phyloP scores from a whole-genome alignment of 2,888 invertebrate species.

The Epinotia bilunana region DNA sequence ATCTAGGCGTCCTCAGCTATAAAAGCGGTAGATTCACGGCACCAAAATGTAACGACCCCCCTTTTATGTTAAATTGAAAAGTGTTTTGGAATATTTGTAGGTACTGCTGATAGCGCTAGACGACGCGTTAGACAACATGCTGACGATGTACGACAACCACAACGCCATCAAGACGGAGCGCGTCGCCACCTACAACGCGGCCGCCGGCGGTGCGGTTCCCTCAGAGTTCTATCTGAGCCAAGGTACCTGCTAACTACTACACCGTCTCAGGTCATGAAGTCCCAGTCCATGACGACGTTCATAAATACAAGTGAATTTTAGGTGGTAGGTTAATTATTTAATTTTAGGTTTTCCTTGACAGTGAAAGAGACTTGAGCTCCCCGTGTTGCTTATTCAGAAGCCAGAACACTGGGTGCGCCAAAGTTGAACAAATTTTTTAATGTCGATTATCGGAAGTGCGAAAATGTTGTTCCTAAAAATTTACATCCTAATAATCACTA shows the following conservation, averaged over 20 bases:
- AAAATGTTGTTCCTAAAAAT: no score
- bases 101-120: conserved; percentile 76
- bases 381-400: neutral
- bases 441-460: no score
- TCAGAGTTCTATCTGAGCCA: conserved; percentile 77
- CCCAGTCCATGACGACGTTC: no score
- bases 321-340: no score
- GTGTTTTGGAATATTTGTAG: conserved; percentile 53
- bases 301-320: no score
- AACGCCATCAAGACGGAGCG: conserved; percentile 75
- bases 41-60: neutral
- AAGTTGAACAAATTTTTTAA: no score
- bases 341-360: no score
- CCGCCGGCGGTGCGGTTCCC: conserved; percentile 71
- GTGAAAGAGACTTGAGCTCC: no score
- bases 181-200: conserved; percentile 68
- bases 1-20: no score
- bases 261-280: neutral
- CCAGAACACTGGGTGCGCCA: no score
- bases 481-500: no score
- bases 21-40: neutral
- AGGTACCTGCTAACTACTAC: conserved; percentile 61
- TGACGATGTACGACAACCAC: conserved; percentile 80
- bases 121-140: conserved; percentile 77
- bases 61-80: neutral